Evolutionary conservation across 2,113 vertebrate genomes (phyloP).

Genomic region (Epinephelus moara): DNA sequence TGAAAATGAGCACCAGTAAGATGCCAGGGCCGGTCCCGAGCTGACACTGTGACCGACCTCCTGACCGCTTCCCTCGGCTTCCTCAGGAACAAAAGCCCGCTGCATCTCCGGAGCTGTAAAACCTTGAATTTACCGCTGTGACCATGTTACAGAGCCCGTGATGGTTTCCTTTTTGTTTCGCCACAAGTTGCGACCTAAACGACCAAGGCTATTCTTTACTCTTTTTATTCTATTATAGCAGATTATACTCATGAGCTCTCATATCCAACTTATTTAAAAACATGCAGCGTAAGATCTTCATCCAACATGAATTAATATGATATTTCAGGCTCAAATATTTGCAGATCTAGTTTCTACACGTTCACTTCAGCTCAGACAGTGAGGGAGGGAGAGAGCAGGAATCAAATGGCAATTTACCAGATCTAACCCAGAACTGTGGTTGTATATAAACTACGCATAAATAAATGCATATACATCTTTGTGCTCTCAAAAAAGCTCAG

Average conservation of each 20-base stretch:
- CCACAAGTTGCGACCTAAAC: not conserved
- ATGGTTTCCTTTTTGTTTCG: not conserved
- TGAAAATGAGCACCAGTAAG: not conserved
- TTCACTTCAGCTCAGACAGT: not conserved
- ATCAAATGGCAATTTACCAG: not conserved
- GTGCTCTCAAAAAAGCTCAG: not conserved
- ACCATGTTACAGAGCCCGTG: too few species aligned
- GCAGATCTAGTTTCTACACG: not conserved
- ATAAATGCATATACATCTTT: not conserved
- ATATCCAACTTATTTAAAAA: not conserved
- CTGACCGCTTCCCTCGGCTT: conserved; percentile 1
- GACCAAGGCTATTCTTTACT: not conserved
- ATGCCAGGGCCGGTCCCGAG: not conserved
- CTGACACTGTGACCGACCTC: conserved; percentile 12
- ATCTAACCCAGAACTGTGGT: not conserved
- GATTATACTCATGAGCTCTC: not conserved
- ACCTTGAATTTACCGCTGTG: not conserved
- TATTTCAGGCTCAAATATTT: not conserved
- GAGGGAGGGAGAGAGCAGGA: not conserved
- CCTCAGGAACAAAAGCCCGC: not conserved
- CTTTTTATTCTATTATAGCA: not conserved
- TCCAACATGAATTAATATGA: not conserved
- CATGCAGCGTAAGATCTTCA: not conserved
- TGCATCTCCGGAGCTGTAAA: not conserved
- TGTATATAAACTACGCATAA: not conserved